Base-by-base conservation (phyloP, 2,888 invertebrate genomes). In the Drosophila koepferae region DNA sequence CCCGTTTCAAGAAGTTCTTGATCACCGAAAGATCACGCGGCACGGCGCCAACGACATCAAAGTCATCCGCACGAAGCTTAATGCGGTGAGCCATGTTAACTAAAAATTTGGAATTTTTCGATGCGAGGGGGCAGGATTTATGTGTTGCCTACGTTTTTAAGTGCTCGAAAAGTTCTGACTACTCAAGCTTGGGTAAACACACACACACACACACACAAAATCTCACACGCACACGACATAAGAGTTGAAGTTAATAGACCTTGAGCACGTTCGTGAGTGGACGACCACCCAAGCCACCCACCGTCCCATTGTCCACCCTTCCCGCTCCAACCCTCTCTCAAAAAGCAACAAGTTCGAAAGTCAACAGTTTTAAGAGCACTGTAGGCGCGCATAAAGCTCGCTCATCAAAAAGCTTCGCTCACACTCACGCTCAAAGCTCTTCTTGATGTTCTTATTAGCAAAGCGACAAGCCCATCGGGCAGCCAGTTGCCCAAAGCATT, bases 11-110 rank as follows among this genome's bases (percentile, higher is more conserved):
- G 46, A 89, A 86, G 49, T 89, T 85, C 66, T 85, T 86, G 3
- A 86, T 85, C 12, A 86, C 77, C 18, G 87, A 85, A 0, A 86
- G 63, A 51, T 89, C 87, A 20, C 86, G 86, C 3, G 86, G 86
- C 2, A 86, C 86, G 41, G 86, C 86, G 40, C 88, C 87, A 43
- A 86, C 75, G 41, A 86, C 87, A 61, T 86, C 86, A 51, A 63
- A 85, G 71, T 86, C 82, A 55, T 89, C 89, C 60, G 70, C 54
- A 20, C 86, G 87, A 23, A 66, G 63, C 48, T 82, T 64, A 9
- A 87, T 23, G 4, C 81, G 85, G 53, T 89, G 81, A 48, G 82
- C 74, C 87, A 87, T 85, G 54, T 49, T 63, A 69, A 49, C 51
- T 53, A 56, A 54, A 44, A 67, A 70, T 70, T 79, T 76, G 53